A percentile compares a stretch with the other conserved stretches of the same genome.
Evolutionary conservation across 2,113 vertebrate species (phyloP).

Genomic region (Python bivittatus): DNA sequence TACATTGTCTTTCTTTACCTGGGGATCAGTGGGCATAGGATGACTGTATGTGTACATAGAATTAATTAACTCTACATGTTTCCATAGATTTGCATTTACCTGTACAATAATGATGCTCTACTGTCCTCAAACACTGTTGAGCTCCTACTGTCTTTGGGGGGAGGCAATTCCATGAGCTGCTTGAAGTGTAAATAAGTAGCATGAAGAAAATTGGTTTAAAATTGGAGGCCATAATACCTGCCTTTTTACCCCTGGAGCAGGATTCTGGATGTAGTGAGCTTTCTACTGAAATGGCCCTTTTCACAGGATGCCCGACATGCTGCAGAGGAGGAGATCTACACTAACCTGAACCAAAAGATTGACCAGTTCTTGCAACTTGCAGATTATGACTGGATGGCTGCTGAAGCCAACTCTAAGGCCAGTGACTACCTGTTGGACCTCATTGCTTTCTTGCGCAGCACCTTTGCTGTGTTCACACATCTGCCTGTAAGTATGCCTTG

Average conservation of each 20-base stretch:
- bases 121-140: rapidly evolving
- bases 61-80: not conserved
- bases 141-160: not conserved
- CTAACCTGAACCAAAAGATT: conserved; percentile 95
- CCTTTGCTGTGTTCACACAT: conserved; percentile 95
- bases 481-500: conserved; percentile 85
- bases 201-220: not conserved
- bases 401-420: conserved; percentile 75
- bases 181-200: not conserved
- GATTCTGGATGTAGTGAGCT: not conserved
- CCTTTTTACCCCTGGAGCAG: no score
- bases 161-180: not conserved
- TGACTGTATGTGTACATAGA: not conserved
- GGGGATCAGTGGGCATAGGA: not conserved
- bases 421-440: conserved; percentile 94
- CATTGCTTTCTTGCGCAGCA: conserved; percentile 93
- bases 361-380: conserved; percentile 98
- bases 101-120: rapidly evolving
- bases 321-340: conserved; percentile 98
- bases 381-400: conserved; percentile 90
- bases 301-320: conserved; percentile 93
- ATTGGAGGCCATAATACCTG: not conserved
- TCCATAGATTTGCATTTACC: not conserved
- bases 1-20: not conserved
- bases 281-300: rapidly evolving